Base-by-base conservation (phyloP, 2,113 vertebrate genomes). In the Anguilla japonica region DNA sequence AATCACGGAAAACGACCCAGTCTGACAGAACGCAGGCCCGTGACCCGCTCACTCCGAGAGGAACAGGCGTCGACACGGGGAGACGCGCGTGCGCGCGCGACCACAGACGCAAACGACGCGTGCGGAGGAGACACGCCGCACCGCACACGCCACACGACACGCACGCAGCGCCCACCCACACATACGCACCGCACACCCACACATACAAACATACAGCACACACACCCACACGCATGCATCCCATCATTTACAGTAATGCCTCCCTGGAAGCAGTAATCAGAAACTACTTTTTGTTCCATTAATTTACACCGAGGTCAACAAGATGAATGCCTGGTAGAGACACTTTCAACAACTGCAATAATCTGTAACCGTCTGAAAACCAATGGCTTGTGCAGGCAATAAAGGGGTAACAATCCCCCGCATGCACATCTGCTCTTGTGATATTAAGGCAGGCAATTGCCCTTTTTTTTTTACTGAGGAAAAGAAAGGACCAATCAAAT, bases 211-310 rank as follows among this genome's bases (percentile, higher is more conserved):
- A 57, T 20, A 81, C 67, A 85, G 80, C 57, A 79, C 0, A 63
- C 39, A 57, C 26, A 75, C 40, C 85, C 83, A 60, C 18, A 87
- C 86, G 88, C 79, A 86, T 75, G 34, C 26, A 83, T 43, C 16
- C 67, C 14, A 83, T 78, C 20, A 86, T 56, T 34, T 56, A 39
- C 26, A 13, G n/a, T 81, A 56, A 29, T 79, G 85, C 41, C 71
- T 41, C 75, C 56, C 79, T 84, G 53, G 34, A 60, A 81, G 60
- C 79, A 57, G 79, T 85, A 79, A 88, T 41, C 79, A 81, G 75
- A 40, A n/a, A 84, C 39, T 86, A 18, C n/a, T 88, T 85, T 78
- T 79, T 81, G 82, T 67, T 88, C 41, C 79, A 89, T 89, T 86
- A 63, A 88, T 88, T 79, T 85, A 60, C 26, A 83, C 50, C 29